These are phyloP conservation scores for Orthonyx spaldingii DNA, from an alignment of 2,113 vertebrate genomes.

Conservation along the genomic window DNA sequence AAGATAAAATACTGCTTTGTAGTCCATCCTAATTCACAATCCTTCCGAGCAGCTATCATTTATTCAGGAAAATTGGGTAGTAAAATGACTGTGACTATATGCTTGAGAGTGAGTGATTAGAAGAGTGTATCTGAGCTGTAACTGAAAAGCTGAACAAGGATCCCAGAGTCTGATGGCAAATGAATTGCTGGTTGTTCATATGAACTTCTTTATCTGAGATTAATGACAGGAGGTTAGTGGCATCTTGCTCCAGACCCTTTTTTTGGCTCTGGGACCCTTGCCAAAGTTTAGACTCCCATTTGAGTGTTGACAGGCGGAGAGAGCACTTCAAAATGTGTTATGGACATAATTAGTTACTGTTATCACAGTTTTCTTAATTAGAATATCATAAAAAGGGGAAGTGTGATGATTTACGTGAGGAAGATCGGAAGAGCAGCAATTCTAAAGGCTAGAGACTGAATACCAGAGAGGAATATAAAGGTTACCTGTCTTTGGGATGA, in stretches of 20 bases:
- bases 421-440: slow-evolving; percentile 46
- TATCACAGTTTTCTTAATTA: slow-evolving; percentile 68
- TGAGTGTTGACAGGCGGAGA: slow-evolving; percentile 40
- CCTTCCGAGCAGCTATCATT: not conserved
- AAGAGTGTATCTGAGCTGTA: not conserved
- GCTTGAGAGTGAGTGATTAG: not conserved
- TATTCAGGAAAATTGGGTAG: not conserved
- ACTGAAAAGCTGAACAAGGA: not conserved
- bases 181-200: not conserved
- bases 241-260: slow-evolving; percentile 29
- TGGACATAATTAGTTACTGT: slow-evolving; percentile 57
- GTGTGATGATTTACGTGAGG: slow-evolving; percentile 49
- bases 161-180: not conserved
- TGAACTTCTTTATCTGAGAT: slow-evolving; percentile 22
- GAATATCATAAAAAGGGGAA: slow-evolving; percentile 57
- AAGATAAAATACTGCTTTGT: not conserved
- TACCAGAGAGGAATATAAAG: slow-evolving; percentile 30
- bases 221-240: slow-evolving; percentile 36
- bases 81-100: not conserved
- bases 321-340: slow-evolving; percentile 47
- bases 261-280: slow-evolving; percentile 6
- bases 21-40: not conserved
- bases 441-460: slow-evolving; percentile 63
- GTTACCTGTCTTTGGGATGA: slow-evolving; percentile 43
- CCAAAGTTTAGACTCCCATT: slow-evolving; percentile 26